These are phyloP conservation scores for Nipponia nippon DNA, from an alignment of 2,113 vertebrate species.

Conservation along the genomic window DNA sequence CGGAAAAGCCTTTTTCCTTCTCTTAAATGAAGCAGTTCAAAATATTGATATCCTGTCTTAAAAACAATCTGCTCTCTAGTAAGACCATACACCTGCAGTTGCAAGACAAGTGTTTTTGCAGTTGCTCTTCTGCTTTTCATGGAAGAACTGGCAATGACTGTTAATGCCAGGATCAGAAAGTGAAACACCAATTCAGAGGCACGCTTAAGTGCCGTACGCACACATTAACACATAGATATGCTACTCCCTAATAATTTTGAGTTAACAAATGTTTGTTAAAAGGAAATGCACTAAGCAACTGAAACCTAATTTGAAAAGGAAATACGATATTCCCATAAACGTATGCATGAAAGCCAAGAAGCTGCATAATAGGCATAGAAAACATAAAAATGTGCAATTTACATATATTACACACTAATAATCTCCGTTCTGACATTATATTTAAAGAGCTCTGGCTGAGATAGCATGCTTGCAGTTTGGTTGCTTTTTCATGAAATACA, in stretches of 20 bases:
- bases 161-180: neutral
- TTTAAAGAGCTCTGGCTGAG: conserved; percentile 59
- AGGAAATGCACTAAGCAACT: conserved; percentile 49
- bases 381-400: conserved; percentile 76
- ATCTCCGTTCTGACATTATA: conserved; percentile 66
- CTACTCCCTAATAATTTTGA: conserved; percentile 41
- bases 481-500: conserved; percentile 34
- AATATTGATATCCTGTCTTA: neutral
- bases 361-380: conserved; percentile 66
- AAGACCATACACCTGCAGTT: neutral
- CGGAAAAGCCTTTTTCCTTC: conserved; percentile 21
- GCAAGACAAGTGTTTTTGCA: neutral
- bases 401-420: conserved; percentile 79
- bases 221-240: conserved; percentile 16
- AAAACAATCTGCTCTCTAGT: neutral
- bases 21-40: conserved; percentile 31
- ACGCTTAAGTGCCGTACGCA: neutral
- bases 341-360: conserved; percentile 67
- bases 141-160: neutral
- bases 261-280: conserved; percentile 64
- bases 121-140: neutral
- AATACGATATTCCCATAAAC: conserved; percentile 60
- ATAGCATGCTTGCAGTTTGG: neutral
- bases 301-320: conserved; percentile 71
- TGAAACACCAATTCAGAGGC: conserved; percentile 9